A percentile compares a stretch with the other conserved stretches of the same genome.
Conservation (phyloP, 2,113 vertebrate species). For the Semnornis frantzii region DNA sequence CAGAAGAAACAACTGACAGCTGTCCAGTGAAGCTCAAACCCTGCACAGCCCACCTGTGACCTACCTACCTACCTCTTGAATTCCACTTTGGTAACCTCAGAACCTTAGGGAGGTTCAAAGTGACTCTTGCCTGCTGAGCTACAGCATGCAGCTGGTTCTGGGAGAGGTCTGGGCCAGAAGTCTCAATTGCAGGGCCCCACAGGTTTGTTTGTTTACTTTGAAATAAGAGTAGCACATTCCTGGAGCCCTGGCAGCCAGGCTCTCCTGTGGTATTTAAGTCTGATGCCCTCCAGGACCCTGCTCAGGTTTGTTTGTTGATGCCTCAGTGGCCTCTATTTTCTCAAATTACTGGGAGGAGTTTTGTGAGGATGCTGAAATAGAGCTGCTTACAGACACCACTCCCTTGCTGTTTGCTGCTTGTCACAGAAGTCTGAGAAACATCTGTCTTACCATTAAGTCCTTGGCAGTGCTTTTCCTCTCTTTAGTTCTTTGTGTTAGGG, state of each 20-base stretch:
- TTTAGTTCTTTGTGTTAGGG: conserved; percentile 67
- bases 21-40: background rate
- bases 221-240: background rate
- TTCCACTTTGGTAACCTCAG: background rate
- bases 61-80: background rate
- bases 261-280: background rate
- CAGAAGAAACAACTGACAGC: background rate
- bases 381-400: background rate
- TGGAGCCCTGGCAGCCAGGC: background rate
- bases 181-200: background rate
- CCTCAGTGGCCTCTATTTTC: background rate
- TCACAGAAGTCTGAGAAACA: background rate
- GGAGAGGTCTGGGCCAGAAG: background rate
- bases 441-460: conserved; percentile 70
- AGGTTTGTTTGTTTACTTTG: background rate
- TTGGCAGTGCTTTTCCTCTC: conserved; percentile 70
- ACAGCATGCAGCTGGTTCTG: background rate
- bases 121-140: background rate
- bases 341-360: background rate
- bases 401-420: background rate
- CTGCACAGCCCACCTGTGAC: background rate
- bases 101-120: background rate
- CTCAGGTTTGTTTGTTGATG: background rate
- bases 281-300: background rate
- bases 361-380: background rate